phyloP scores from a whole-genome alignment of 2,797 vertebrate species.

The Amblyopsis hoosieri region DNA sequence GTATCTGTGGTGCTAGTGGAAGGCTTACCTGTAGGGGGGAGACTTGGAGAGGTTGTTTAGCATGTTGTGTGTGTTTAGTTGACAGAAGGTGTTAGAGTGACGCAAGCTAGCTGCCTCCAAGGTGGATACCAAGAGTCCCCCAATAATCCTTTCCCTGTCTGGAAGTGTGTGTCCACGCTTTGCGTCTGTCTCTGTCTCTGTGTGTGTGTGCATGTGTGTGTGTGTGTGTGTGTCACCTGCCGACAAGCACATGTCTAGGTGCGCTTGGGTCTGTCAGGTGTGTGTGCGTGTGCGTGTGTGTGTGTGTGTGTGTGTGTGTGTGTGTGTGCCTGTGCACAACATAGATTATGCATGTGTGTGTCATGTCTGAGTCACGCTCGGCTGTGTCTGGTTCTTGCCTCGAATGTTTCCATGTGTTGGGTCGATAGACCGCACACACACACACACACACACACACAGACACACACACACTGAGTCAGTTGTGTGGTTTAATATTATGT shows the following conservation, averaged over 20 bases:
- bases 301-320: background rate
- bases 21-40: slow-evolving; percentile 36
- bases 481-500: background rate
- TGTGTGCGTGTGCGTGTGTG: background rate
- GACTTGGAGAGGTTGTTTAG: background rate
- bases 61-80: slow-evolving; percentile 48
- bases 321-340: too few relatives aligned
- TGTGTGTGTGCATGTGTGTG: background rate
- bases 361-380: background rate
- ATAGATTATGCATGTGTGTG: background rate
- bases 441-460: background rate
- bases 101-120: slow-evolving; percentile 36
- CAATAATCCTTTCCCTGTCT: slow-evolving; percentile 9
- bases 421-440: background rate
- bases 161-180: slow-evolving; percentile 19
- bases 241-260: background rate
- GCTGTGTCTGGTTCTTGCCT: too few relatives aligned
- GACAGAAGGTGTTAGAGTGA: slow-evolving; percentile 50
- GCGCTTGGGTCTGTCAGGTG: background rate
- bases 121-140: slow-evolving; percentile 3
- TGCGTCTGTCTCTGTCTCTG: slow-evolving; percentile 6
- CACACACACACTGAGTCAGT: background rate
- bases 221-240: background rate
- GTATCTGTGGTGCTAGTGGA: too few relatives aligned
- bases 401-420: background rate